Base-by-base conservation (phyloP, 2,888 invertebrate genomes). In the Nysson spinosus region DNA sequence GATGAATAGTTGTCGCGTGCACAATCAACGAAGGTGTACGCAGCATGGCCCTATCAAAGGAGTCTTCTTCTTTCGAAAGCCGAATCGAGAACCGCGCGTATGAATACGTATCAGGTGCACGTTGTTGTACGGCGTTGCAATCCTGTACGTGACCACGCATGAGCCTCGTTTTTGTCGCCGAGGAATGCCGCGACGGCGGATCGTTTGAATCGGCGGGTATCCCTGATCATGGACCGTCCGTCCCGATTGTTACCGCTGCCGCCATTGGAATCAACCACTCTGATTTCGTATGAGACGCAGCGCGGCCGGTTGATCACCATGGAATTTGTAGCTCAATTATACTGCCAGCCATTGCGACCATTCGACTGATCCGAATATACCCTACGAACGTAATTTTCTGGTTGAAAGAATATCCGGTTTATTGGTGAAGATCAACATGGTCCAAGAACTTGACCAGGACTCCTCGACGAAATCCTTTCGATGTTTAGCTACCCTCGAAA, bases 281-380 rank as follows among this genome's bases (percentile, higher is more conserved):
- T 80, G 82, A 85, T 85, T 85, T 85, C 78, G 83, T 83, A 84
- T 82, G 84, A 84, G 84, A 67, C 77, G 77, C 78, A 71, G 71
- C 82, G 79, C 83, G 79, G 82, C 81, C 83, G 83, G 83, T 85
- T 85, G 84, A 85, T 85, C 85, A 85, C 81, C 74, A 64, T 78
- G 85, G 85, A 85, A 86, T 86, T 85, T 86, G 85, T 85, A 85
- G 85, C 85, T 85, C 85, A 85, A 86, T 86, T 86, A 86, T 83
- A 82, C 77, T 67, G 77, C 69, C 67, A 75, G 77, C 71, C 75
- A 75, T 73, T 73, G 69, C 69, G 42, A 24, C 37, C 32, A 9
- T 7, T 26, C 35, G 49, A 47, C 11, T n/a, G 9, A 16, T 12
- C 22, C 30, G n/a, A 3, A 6, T 26, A 3, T 16, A n/a, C 58